Conservation (phyloP, 2,888 invertebrate genomes). For the Eupelmus urozonus region DNA sequence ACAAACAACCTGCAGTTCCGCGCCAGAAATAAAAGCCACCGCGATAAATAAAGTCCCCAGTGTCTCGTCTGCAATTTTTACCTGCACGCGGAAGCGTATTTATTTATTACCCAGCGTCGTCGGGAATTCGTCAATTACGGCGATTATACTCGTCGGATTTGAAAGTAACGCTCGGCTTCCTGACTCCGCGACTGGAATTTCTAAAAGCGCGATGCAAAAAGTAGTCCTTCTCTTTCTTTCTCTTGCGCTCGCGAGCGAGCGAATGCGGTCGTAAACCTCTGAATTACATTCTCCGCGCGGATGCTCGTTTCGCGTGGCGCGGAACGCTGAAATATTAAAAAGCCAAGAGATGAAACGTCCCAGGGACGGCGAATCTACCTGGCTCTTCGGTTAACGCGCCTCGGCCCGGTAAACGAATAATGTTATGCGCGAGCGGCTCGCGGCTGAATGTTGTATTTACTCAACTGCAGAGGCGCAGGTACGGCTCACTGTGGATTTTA, state of each 20-base stretch:
- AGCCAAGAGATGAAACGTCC: slow-evolving; percentile 48
- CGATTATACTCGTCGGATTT: slow-evolving; percentile 35
- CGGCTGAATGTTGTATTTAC: background rate
- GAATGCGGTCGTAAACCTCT: slow-evolving; percentile 52
- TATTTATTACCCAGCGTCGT: too few relatives aligned
- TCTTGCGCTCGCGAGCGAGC: slow-evolving; percentile 23
- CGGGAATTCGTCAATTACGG: slow-evolving; percentile 18
- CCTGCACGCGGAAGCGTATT: too few relatives aligned
- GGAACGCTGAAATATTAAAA: slow-evolving; percentile 60
- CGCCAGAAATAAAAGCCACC: too few relatives aligned
- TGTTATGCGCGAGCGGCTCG: background rate
- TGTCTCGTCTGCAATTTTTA: too few relatives aligned
- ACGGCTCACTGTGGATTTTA: background rate
- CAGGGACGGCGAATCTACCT: background rate
- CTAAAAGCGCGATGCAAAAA: slow-evolving; percentile 36
- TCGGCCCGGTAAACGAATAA: slow-evolving; percentile 10
- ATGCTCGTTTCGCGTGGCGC: slow-evolving; percentile 37
- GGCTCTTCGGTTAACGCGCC: background rate
- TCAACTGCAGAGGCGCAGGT: background rate
- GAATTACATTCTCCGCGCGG: slow-evolving; percentile 43
- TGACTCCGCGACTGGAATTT: slow-evolving; percentile 42
- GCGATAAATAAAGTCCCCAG: too few relatives aligned
- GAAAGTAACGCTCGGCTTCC: slow-evolving; percentile 38
- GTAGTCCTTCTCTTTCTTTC: slow-evolving; percentile 4
- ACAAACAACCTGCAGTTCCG: too few relatives aligned